phyloP scores from a whole-genome alignment of 1,140 invertebrate species.

The Macrocentrus cingulum region DNA sequence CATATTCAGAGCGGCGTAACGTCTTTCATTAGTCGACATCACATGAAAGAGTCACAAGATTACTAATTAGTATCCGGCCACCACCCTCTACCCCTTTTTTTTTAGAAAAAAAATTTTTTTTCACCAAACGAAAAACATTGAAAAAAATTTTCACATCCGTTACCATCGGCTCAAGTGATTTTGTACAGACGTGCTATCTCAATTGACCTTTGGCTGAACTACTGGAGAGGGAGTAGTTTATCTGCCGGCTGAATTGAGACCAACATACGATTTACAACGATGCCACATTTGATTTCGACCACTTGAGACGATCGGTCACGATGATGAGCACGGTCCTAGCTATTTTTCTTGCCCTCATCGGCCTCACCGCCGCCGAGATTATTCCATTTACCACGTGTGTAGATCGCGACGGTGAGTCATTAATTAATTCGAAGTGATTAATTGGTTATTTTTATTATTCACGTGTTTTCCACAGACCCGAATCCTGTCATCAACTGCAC shows the following conservation, averaged over 20 bases:
- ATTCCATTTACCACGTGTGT: conserved; percentile 33
- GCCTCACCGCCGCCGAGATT: conserved; percentile 34
- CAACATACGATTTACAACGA: conserved; percentile 23
- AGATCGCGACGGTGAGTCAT: conserved; percentile 36
- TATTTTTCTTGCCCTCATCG: conserved; percentile 29
- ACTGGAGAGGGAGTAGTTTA: conserved; percentile 28
- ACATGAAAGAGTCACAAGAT: no score
- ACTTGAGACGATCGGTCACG: conserved; percentile 33
- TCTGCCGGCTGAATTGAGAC: conserved; percentile 25
- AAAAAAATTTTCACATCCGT: no score
- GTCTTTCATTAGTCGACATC: conserved; percentile 41
- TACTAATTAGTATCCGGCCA: no score
- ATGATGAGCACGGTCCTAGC: conserved; percentile 36
- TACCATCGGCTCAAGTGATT: no score
- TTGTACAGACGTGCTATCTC: conserved; percentile 36
- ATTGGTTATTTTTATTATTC: no score
- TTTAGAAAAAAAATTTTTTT: no score
- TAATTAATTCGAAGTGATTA: no score
- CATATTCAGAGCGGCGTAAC: conserved; percentile 13
- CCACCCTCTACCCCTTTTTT: no score
- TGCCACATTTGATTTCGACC: conserved; percentile 41
- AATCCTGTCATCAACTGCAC: conserved; percentile 55
- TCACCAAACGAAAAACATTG: no score
- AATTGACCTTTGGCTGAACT: conserved; percentile 51
- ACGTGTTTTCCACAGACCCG: no score